Base-by-base conservation (phyloP, 2,888 invertebrate species). In the Lycophotia porphyrea region DNA sequence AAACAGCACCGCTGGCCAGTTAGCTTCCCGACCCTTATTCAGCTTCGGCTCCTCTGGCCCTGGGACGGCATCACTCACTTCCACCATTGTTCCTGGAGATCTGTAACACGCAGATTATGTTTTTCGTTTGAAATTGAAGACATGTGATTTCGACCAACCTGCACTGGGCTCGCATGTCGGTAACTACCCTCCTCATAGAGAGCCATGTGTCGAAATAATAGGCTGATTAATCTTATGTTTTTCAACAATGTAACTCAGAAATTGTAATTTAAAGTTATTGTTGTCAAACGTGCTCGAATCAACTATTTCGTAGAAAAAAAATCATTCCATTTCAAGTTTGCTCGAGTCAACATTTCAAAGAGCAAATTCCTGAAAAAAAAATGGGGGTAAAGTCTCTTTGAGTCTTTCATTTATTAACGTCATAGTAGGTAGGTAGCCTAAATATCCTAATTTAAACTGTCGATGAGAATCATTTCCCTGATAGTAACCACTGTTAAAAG, bases 1-100 rank as follows among this genome's bases (percentile, higher is more conserved):
- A 92, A 98, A 97, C 0, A 98, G 95, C 0, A 98, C 98, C 27
- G 97, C 95, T 0, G 97, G 97, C 98, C 98, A 98, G 89, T 97
- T 96, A 0, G 97, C 97, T 80, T 98, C 98, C 27, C 97, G 95
- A 83, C 96, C 97, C 77, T 90, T 92, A 87, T 93, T 93, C 18
- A 93, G 90, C 44, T 69, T 65, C 3, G 61, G 21, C 63, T 78
- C 76, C 52, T 72, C 77, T 9, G 71, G n/a, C n/a, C 55, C 70
- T n/a, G 83, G 61, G 27, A 47, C 49, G 7, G 71, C 77, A 15
- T 85, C 78, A 36, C 36, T 71, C 60, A 76, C 65, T 52, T 81
- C 82, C 61, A 73, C 87, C 88, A 88, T 88, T 60, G 42, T 81
- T 52, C 15, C 27, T 60, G 55, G 36, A 78, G 36, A 82, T 66